A percentile compares a stretch with the other conserved stretches of the same genome.
phyloP scores from a whole-genome alignment of 2,113 vertebrate species.

The Tinamus guttatus region DNA sequence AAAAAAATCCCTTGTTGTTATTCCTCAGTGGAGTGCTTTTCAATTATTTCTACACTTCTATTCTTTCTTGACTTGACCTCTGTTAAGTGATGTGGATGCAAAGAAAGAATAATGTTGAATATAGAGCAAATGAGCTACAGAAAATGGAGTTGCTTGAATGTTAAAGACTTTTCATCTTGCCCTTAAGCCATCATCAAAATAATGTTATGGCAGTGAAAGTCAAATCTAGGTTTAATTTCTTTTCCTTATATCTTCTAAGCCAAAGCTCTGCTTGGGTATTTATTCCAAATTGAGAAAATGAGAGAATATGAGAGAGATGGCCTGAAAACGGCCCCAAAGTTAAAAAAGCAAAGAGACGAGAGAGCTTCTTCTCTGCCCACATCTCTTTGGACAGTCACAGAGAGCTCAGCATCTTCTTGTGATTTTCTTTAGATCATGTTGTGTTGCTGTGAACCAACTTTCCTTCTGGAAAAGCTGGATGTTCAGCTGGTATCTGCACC shows the following conservation, averaged over 20 bases:
- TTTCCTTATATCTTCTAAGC: neutral
- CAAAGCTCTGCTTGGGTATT: neutral
- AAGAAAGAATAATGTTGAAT: neutral
- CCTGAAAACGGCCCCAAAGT: neutral
- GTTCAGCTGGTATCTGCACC: neutral
- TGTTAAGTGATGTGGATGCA: neutral
- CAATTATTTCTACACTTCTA: neutral
- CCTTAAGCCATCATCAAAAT: neutral
- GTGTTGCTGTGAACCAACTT: neutral
- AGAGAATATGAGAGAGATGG: neutral
- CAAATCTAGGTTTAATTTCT: neutral
- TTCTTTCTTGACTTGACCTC: slow-evolving; percentile 9
- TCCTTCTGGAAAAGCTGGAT: neutral
- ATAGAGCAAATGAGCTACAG: neutral
- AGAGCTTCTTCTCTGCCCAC: neutral
- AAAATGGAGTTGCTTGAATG: neutral
- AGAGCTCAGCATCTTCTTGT: neutral
- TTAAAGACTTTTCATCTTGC: slow-evolving; percentile 5
- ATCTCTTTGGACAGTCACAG: neutral
- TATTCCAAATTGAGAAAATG: neutral
- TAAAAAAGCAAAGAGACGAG: neutral
- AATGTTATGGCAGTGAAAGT: neutral
- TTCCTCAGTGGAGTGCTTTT: neutral
- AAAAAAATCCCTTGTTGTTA: neutral
- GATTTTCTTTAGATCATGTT: neutral